These are phyloP conservation scores for Dromaius novaehollandiae DNA, from an alignment of 2,113 vertebrate species.

Conservation along the genomic window DNA sequence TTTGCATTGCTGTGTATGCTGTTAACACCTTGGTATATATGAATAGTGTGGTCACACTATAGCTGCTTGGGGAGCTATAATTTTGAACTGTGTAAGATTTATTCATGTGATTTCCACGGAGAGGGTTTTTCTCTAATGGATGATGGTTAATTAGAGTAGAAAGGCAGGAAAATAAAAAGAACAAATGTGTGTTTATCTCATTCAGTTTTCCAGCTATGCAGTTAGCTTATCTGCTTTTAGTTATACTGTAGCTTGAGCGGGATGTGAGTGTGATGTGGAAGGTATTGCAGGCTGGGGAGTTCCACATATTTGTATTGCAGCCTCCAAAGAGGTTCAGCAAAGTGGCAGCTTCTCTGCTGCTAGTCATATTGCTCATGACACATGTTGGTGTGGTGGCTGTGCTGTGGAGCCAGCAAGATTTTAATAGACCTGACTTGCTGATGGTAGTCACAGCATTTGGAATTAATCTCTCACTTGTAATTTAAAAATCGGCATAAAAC, in stretches of 20 bases:
- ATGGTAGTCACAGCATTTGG: neutral
- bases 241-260: neutral
- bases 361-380: neutral
- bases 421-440: neutral
- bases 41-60: conserved; percentile 38
- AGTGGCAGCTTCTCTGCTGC: neutral
- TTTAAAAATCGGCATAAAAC: neutral
- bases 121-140: neutral
- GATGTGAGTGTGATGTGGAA: neutral
- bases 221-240: neutral
- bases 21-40: conserved; percentile 61
- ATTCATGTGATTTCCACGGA: neutral
- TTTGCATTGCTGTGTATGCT: conserved; percentile 40
- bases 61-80: conserved; percentile 47
- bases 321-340: neutral
- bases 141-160: neutral
- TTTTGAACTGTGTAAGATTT: neutral
- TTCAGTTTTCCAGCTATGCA: neutral
- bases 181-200: neutral
- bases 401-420: neutral
- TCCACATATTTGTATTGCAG: neutral
- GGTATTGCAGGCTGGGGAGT: neutral
- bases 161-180: neutral
- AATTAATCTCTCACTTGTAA: neutral
- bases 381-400: fast-evolving